Percentiles rank a stretch among this genome's conserved stretches.
Evolutionary conservation across 1,140 invertebrate species (phyloP).

Genomic region (Drosophila sturtevanti): DNA sequence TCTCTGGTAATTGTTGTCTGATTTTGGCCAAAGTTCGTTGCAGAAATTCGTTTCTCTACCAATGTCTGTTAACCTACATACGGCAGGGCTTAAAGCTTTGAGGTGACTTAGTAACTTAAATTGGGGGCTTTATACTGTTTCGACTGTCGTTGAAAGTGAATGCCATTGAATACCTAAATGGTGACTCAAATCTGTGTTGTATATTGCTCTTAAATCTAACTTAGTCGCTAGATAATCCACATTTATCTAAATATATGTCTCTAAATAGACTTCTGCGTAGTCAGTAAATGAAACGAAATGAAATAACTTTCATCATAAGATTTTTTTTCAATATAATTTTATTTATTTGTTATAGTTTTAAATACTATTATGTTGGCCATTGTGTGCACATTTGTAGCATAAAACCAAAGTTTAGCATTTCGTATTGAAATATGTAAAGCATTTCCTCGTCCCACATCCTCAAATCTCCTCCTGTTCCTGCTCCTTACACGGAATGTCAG

Average conservation of each 20-base stretch:
- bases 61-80: no score
- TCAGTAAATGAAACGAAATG: conserved; percentile 15
- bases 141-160: background rate
- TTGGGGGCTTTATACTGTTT: background rate
- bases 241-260: conserved; percentile 9
- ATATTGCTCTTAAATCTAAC: background rate
- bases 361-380: conserved; percentile 67
- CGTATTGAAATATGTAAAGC: conserved; percentile 56
- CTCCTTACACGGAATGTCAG: background rate
- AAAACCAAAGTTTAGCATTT: conserved; percentile 81
- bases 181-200: background rate
- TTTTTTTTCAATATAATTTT: conserved; percentile 57
- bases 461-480: background rate
- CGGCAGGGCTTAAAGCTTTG: no score
- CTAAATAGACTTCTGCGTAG: conserved; percentile 15
- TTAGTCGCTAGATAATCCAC: conserved; percentile 14
- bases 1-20: background rate
- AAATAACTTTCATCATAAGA: conserved; percentile 1
- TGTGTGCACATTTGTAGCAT: conserved; percentile 78
- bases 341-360: conserved; percentile 68
- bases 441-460: conserved; percentile 22
- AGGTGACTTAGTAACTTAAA: no score
- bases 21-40: background rate
- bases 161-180: background rate
- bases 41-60: no score